Percentiles rank a stretch among this genome's conserved stretches.
These are phyloP conservation scores for Okamejei kenojei DNA, from an alignment of 2,797 vertebrate species.

Conservation along the genomic window DNA sequence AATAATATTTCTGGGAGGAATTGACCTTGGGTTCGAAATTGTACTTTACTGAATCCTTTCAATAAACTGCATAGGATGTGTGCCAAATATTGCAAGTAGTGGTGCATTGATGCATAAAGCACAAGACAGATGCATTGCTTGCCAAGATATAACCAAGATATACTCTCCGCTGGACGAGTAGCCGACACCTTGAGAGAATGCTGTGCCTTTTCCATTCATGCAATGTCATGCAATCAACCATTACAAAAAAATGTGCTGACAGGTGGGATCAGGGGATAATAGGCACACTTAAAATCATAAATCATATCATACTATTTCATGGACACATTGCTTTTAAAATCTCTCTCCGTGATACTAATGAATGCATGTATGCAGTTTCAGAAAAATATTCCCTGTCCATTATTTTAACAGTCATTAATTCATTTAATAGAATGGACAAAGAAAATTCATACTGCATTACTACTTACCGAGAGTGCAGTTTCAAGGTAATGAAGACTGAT, in stretches of 20 bases:
- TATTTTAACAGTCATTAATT: conserved; percentile 19
- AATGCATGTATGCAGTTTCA: neutral
- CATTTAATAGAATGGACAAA: conserved; percentile 12
- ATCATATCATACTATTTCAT: neutral
- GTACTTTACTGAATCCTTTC: neutral
- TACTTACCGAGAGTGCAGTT: neutral
- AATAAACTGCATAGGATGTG: neutral
- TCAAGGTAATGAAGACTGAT: conserved; percentile 4
- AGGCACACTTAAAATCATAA: neutral
- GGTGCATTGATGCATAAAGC: neutral
- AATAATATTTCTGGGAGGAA: neutral
- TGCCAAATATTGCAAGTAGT: neutral
- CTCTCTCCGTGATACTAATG: neutral
- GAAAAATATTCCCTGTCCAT: neutral
- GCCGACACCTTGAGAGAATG: neutral
- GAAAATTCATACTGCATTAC: neutral
- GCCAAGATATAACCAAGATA: neutral
- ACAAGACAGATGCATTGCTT: neutral
- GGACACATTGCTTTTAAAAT: neutral
- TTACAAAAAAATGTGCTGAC: neutral
- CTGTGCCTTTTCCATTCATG: neutral
- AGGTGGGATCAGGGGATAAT: neutral
- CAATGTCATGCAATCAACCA: neutral
- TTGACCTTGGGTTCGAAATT: neutral
- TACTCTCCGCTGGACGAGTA: neutral